These are phyloP conservation scores for Orycteropus afer DNA, from an alignment of 2,113 vertebrate genomes.

Conservation along the genomic window DNA sequence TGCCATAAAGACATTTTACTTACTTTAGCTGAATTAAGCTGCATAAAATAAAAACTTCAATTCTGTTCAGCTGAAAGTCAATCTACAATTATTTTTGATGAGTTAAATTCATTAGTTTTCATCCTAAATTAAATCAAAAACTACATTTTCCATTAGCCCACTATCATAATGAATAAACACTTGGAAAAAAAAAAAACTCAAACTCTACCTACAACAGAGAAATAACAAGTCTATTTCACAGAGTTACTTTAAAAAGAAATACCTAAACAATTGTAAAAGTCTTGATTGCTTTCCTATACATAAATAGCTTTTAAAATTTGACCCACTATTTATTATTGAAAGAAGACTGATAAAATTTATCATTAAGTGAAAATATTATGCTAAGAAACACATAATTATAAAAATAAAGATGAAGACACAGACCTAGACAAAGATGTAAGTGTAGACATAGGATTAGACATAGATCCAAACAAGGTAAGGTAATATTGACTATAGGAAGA, in stretches of 20 bases:
- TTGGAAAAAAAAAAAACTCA: neutral
- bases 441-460: neutral
- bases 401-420: neutral
- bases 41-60: slow-evolving; percentile 37
- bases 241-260: neutral
- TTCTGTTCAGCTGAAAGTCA: neutral
- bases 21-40: slow-evolving; percentile 54
- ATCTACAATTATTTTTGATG: neutral
- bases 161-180: neutral
- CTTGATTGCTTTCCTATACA: neutral
- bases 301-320: neutral
- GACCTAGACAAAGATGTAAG: neutral
- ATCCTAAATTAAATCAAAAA: neutral
- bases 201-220: neutral
- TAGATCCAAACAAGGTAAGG: neutral
- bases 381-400: slow-evolving; percentile 36
- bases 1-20: slow-evolving; percentile 21
- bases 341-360: neutral
- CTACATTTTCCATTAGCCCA: neutral
- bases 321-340: neutral
- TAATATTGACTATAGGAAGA: slow-evolving; percentile 14
- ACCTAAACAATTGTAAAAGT: neutral
- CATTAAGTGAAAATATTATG: neutral
- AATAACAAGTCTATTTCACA: neutral
- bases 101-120: neutral